phyloP scores from a whole-genome alignment of 2,888 invertebrate genomes.

The Rhagophthalmus giganteus region DNA sequence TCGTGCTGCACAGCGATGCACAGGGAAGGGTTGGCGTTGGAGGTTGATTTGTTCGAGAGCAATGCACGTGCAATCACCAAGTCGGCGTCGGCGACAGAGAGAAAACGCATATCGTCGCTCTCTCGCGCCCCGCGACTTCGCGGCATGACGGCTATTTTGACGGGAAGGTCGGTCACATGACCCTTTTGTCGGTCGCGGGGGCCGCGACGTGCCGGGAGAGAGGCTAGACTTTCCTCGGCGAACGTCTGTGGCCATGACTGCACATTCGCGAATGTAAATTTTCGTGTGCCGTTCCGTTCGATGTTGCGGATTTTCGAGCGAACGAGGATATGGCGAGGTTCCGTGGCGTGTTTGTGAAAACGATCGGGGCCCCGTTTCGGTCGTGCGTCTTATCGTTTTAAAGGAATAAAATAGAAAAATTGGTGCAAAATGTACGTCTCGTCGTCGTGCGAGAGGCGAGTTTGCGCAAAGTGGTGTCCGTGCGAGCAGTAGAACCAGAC shows the following conservation, averaged over 20 bases:
- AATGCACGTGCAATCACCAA: conserved; percentile 35
- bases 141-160: conserved; percentile 69
- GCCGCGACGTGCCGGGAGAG: conserved; percentile 33
- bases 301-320: no score
- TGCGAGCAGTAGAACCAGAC: conserved; percentile 54
- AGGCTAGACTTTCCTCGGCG: conserved; percentile 65
- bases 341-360: no score
- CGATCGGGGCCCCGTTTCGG: no score
- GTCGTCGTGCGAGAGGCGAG: conserved; percentile 55
- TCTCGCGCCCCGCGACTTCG: conserved; percentile 36
- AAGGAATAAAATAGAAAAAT: conserved; percentile 39
- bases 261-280: conserved; percentile 36
- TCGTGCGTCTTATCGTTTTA: conserved; percentile 24
- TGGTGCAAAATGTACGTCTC: conserved; percentile 55
- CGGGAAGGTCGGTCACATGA: conserved; percentile 84
- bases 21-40: conserved; percentile 19
- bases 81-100: conserved; percentile 34
- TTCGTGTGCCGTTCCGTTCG: conserved; percentile 37
- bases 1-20: conserved; percentile 16
- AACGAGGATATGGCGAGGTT: no score
- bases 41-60: conserved; percentile 29
- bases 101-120: conserved; percentile 23
- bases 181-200: conserved; percentile 49
- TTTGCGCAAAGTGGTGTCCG: conserved; percentile 50
- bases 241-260: conserved; percentile 38